Conservation (phyloP, 2,113 vertebrate genomes). For the Physeter macrocephalus region DNA sequence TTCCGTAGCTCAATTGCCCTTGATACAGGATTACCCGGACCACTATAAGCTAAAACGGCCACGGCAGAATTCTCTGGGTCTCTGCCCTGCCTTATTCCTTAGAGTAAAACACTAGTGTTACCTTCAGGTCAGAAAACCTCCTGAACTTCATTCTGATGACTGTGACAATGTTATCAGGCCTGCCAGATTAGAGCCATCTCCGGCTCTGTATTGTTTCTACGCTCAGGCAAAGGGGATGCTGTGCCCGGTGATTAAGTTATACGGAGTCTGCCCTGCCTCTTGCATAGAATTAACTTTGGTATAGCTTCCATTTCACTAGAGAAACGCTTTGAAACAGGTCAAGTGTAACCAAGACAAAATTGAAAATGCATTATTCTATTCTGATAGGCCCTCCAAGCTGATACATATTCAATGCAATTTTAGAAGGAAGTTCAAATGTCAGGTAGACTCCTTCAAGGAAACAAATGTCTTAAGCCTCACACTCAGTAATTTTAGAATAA, state of each 20-base stretch:
- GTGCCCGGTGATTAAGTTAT: constrained; percentile 56
- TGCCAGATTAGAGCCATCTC: constrained; percentile 49
- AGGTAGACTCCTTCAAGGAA: constrained; percentile 51
- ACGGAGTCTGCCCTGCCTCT: neutral
- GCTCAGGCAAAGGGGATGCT: neutral
- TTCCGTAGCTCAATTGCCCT: neutral
- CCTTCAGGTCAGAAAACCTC: constrained; percentile 55
- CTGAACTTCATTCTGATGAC: constrained; percentile 55
- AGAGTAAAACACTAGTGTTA: constrained; percentile 38
- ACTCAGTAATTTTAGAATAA: constrained; percentile 56
- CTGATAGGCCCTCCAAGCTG: constrained; percentile 21
- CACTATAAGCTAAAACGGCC: neutral
- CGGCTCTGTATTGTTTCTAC: constrained; percentile 9
- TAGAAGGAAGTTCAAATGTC: constrained; percentile 66
- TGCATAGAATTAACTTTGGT: constrained; percentile 61
- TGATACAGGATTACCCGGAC: neutral
- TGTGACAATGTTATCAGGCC: constrained; percentile 56
- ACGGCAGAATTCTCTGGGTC: neutral
- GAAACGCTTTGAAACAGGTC: constrained; percentile 64
- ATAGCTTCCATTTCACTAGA: constrained; percentile 59
- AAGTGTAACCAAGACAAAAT: constrained; percentile 62
- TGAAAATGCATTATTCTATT: constrained; percentile 71
- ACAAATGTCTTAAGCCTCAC: constrained; percentile 49
- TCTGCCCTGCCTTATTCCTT: constrained; percentile 27
- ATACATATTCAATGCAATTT: constrained; percentile 63